phyloP scores from a whole-genome alignment of 1,140 invertebrate genomes.

The Kradibia gibbosae region DNA sequence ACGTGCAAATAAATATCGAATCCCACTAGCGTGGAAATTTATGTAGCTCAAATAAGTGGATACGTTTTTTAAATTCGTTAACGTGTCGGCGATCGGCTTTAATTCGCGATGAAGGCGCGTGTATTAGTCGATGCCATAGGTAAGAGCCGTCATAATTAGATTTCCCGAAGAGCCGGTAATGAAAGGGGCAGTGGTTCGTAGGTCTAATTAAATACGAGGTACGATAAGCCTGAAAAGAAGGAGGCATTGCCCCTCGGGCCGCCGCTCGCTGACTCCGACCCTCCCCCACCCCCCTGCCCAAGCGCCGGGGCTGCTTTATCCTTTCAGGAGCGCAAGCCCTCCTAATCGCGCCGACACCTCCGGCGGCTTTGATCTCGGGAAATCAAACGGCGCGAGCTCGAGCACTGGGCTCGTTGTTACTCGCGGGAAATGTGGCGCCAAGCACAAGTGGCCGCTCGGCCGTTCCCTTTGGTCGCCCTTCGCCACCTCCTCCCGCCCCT shows the following conservation, averaged over 20 bases:
- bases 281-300: background rate
- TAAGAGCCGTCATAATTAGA: slow-evolving; percentile 1
- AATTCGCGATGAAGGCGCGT: background rate
- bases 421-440: background rate
- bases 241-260: too few relatives aligned
- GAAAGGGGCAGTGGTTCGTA: slow-evolving; percentile 11
- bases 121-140: background rate
- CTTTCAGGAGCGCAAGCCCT: background rate
- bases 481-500: too few relatives aligned
- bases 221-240: background rate
- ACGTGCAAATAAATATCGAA: too few relatives aligned
- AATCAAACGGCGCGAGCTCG: slow-evolving; percentile 10
- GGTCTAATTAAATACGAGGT: slow-evolving; percentile 41
- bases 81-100: background rate
- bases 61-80: too few relatives aligned
- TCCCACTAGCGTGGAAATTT: too few relatives aligned
- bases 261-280: too few relatives aligned
- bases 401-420: background rate
- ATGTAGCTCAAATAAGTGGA: too few relatives aligned
- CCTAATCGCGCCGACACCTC: slow-evolving; percentile 45
- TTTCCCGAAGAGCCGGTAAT: background rate
- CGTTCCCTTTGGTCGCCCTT: background rate
- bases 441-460: slow-evolving; percentile 18
- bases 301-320: background rate
- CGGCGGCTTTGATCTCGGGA: slow-evolving; percentile 34